Conservation (phyloP, 2,113 vertebrate genomes). For the Gadus macrocephalus region DNA sequence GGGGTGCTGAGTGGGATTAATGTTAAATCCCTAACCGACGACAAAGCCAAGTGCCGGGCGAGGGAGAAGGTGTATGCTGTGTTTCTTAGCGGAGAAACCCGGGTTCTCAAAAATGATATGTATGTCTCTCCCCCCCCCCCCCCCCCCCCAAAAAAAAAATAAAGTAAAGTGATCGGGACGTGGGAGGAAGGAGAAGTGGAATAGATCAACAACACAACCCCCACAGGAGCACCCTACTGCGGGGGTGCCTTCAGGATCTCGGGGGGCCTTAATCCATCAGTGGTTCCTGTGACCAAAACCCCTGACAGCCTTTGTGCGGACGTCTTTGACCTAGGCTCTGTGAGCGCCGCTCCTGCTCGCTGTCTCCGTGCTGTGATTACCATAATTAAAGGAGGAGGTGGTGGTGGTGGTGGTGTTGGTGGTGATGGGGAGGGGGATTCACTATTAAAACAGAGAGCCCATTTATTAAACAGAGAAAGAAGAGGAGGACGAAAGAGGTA, state of each 20-base stretch:
- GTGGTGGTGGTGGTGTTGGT: not conserved
- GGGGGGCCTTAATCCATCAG: slow-evolving; percentile 63
- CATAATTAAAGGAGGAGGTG: slow-evolving; percentile 63
- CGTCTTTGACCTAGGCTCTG: slow-evolving; percentile 50
- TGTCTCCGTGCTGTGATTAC: slow-evolving; percentile 68
- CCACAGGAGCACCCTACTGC: not conserved
- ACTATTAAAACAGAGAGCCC: slow-evolving; percentile 64
- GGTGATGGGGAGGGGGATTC: no score
- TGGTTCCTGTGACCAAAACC: slow-evolving; percentile 64
- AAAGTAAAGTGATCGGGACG: slow-evolving; percentile 8
- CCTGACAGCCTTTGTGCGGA: slow-evolving; percentile 67
- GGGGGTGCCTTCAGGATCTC: slow-evolving; percentile 48
- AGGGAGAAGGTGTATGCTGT: not conserved
- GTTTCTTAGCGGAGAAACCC: not conserved
- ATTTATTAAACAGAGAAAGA: slow-evolving; percentile 59
- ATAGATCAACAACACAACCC: slow-evolving; percentile 26
- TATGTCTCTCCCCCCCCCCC: not conserved
- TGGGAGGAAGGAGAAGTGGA: slow-evolving; percentile 29
- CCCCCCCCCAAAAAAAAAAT: slow-evolving; percentile 25
- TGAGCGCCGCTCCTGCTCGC: slow-evolving; percentile 53
- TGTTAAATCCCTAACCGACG: slow-evolving; percentile 61
- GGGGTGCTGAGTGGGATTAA: slow-evolving; percentile 67
- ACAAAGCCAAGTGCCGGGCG: slow-evolving; percentile 57
- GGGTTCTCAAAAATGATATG: slow-evolving; percentile 11
- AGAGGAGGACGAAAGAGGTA: slow-evolving; percentile 38